A percentile compares a stretch with the other conserved stretches of the same genome.
phyloP scores from a whole-genome alignment of 2,888 invertebrate genomes.

The Drosophila niveifrons region DNA sequence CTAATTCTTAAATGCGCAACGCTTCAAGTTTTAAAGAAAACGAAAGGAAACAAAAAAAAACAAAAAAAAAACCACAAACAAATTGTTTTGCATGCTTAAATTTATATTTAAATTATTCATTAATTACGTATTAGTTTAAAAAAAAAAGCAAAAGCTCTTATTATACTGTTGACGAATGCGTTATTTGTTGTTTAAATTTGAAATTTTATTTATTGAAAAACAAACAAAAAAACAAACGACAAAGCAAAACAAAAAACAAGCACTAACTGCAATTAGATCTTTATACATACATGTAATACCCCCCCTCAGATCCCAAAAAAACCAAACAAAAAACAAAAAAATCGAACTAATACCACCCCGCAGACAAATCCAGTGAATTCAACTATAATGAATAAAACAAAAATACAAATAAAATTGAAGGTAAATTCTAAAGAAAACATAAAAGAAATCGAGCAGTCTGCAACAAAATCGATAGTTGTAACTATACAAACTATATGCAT shows the following conservation, averaged over 20 bases:
- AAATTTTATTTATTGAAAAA: slow-evolving; percentile 41
- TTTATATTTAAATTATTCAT: slow-evolving; percentile 39
- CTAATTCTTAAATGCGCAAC: slow-evolving; percentile 20
- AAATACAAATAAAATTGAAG: slow-evolving; percentile 29
- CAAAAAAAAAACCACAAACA: not conserved
- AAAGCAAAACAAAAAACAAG: slow-evolving; percentile 35
- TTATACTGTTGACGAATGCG: slow-evolving; percentile 47
- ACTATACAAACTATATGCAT: slow-evolving; percentile 32
- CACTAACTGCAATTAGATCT: slow-evolving; percentile 48
- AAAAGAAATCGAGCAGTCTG: slow-evolving; percentile 27
- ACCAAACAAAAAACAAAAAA: not conserved
- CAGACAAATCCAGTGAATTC: slow-evolving; percentile 57
- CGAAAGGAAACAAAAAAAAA: slow-evolving; percentile 6
- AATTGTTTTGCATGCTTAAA: slow-evolving; percentile 52
- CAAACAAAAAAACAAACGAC: slow-evolving; percentile 19
- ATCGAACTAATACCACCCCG: not conserved
- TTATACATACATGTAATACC: slow-evolving; percentile 40
- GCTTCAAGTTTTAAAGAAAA: slow-evolving; percentile 28
- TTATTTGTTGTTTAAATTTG: slow-evolving; percentile 41
- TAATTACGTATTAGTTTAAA: slow-evolving; percentile 40
- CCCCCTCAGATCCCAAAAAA: slow-evolving; percentile 13
- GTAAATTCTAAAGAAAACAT: slow-evolving; percentile 25
- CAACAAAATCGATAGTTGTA: slow-evolving; percentile 61
- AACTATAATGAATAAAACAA: slow-evolving; percentile 36
- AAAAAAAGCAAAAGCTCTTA: slow-evolving; percentile 29